Evolutionary conservation across 2,797 vertebrate species (phyloP).

Genomic region (Phylloscopus collybita): DNA sequence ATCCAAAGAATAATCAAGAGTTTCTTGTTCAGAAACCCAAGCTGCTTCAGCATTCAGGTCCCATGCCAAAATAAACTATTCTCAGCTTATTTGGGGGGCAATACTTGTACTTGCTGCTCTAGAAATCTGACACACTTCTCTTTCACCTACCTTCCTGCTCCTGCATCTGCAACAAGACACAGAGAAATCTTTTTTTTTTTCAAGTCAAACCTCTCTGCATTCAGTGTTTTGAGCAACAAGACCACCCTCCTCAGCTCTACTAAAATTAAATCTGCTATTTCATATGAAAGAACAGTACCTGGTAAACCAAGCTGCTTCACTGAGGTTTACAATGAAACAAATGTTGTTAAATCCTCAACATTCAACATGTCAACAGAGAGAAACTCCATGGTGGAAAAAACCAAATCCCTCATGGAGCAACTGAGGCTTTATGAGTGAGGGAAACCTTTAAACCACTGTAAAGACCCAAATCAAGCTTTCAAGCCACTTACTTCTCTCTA

Average conservation of each 20-base stretch:
- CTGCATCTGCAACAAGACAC: background rate
- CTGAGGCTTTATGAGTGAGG: background rate
- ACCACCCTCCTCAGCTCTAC: background rate
- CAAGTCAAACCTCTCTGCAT: background rate
- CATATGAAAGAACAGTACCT: background rate
- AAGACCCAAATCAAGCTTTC: background rate
- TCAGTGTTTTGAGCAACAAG: background rate
- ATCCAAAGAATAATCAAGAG: background rate
- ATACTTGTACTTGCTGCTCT: background rate
- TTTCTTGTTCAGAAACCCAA: background rate
- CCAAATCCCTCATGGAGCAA: background rate
- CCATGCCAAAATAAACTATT: background rate
- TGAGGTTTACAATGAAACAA: background rate
- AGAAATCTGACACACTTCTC: background rate
- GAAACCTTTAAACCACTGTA: background rate
- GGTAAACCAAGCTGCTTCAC: background rate
- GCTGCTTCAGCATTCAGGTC: background rate
- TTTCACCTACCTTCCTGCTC: background rate
- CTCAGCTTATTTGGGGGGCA: background rate
- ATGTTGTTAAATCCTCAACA: background rate
- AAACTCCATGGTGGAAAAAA: background rate
- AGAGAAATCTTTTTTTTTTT: background rate
- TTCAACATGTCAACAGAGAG: background rate
- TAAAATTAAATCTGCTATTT: background rate
- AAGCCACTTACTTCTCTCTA: background rate